Evolutionary conservation across 2,888 invertebrate species (phyloP).

Genomic region (Lepidonotus clava): DNA sequence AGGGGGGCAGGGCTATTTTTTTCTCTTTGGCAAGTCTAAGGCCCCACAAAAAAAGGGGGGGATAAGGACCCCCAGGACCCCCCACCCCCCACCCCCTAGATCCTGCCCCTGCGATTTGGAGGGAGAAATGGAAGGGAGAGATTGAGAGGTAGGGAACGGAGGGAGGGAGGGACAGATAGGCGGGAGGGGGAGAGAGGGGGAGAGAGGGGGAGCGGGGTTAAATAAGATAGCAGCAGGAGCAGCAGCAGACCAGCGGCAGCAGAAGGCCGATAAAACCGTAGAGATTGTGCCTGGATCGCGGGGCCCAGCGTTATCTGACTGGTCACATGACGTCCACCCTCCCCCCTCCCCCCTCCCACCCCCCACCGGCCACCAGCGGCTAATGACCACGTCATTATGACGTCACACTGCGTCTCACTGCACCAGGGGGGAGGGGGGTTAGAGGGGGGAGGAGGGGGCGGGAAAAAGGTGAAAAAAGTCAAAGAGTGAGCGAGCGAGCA

Average conservation of each 20-base stretch:
- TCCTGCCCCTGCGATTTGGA: no score
- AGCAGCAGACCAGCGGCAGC: not conserved
- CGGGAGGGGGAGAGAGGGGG: not conserved
- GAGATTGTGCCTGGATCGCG: constrained; percentile 21
- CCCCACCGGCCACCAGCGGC: not conserved
- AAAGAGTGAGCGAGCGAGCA: constrained; percentile 1
- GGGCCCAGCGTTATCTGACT: not conserved
- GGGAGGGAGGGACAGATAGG: not conserved
- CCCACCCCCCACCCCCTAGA: no score
- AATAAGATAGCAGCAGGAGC: no score
- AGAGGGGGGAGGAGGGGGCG: not conserved
- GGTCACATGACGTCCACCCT: not conserved
- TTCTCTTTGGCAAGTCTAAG: no score
- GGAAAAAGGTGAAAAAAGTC: not conserved
- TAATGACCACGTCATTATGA: constrained; percentile 38
- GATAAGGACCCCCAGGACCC: no score
- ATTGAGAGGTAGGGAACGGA: not conserved
- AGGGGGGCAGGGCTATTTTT: no score
- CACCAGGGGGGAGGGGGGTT: not conserved
- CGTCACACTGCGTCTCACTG: constrained; percentile 2
- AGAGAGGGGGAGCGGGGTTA: not conserved
- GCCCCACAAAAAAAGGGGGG: no score
- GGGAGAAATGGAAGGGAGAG: not conserved
- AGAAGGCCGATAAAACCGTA: no score
- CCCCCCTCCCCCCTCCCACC: not conserved